Evolutionary conservation across 2,888 invertebrate species (phyloP), one percentile per base, ranked within the genome.

Genomic region (Cheilosia vulpina): DNA sequence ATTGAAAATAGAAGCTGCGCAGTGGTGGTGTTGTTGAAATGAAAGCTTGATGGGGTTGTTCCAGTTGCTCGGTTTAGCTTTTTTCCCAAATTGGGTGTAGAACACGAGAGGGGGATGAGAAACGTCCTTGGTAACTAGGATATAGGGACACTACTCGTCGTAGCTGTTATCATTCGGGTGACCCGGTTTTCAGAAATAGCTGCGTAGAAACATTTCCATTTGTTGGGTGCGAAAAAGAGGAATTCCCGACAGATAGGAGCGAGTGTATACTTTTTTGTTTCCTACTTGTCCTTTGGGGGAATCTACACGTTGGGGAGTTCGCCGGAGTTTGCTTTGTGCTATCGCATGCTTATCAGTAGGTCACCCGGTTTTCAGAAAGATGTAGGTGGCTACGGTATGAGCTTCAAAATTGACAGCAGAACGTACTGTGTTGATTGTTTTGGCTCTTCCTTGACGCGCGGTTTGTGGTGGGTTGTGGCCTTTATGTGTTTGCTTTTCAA

Each of bases 161-260:
- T 53, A 47, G 55, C 52, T 78, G 78, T 78, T 78, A 78, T 78
- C 78, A 78, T 45, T 55, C 55, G 41, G 38, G 17, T 78, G 78
- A 84, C 84, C 79, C 68, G 84, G 84, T 84, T 84, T 84, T 80
- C 84, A 84, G 84, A 84, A 84, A 80, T 11, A n/a, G 17, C 60
- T 77, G 78, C 63, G 63, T 78, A 55, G 63, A 78, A 47, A 69
- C 68, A 53, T 53, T 60, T 60, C 31, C 21, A 0, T 4, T 24
- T n/a, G 13, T 24, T 43, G 27, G 24, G 21, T 24, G 66, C 4
- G 21, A 4, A n/a, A 21, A 45, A 55, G 31, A 21, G 31, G n/a
- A 38, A 38, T 58, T 65, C 65, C 57, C 75, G 50, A 27, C 34
- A 13, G 19, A 52, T 50, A 50, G 50, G 52, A 58, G 55, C 4